Conservation (phyloP, 2,113 vertebrate genomes). For the Eudyptes chrysolophus region DNA sequence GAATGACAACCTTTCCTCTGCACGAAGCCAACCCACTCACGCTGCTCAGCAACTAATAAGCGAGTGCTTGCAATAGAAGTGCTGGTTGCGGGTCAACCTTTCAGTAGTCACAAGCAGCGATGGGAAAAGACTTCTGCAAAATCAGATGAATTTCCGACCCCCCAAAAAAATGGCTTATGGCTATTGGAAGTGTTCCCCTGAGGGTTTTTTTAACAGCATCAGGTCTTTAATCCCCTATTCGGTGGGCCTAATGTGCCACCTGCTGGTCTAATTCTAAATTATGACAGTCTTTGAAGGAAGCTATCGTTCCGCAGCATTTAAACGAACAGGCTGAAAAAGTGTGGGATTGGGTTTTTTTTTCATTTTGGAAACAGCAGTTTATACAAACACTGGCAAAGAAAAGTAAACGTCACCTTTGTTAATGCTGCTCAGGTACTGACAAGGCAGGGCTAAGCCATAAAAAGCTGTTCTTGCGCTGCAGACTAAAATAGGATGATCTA, state of each 20-base stretch:
- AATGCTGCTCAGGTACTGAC: neutral
- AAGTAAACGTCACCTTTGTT: neutral
- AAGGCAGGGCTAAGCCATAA: neutral
- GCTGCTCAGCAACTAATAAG: neutral
- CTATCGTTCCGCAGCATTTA: neutral
- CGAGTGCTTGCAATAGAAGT: neutral
- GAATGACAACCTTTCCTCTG: neutral
- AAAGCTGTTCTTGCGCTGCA: neutral
- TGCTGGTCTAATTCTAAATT: conserved; percentile 8
- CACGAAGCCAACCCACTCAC: neutral
- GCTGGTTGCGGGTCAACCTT: neutral
- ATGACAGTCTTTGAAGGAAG: neutral
- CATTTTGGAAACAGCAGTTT: neutral
- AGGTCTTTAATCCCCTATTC: neutral
- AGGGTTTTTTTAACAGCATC: neutral
- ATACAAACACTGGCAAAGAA: neutral
- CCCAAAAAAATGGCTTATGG: neutral
- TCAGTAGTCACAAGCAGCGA: neutral
- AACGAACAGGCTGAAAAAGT: neutral
- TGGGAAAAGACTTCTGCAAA: neutral
- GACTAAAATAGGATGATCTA: neutral
- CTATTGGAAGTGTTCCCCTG: neutral
- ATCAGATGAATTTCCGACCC: neutral
- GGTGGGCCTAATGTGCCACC: conserved; percentile 1
- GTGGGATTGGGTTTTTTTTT: neutral